Base-by-base conservation (phyloP, 2,797 vertebrate species). In the Lutjanus argentimaculatus region DNA sequence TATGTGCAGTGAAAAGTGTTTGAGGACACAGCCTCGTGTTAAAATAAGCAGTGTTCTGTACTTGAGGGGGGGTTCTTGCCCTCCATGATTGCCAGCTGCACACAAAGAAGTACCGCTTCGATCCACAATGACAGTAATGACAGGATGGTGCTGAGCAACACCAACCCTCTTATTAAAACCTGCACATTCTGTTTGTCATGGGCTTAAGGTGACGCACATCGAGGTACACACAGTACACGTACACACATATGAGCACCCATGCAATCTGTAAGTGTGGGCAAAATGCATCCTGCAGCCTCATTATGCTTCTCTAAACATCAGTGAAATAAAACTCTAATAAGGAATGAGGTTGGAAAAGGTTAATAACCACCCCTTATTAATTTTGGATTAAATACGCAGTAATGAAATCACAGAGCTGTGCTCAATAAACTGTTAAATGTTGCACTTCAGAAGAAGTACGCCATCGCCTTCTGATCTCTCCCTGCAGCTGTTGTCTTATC, bases 341-440 rank as follows among this genome's bases (percentile, higher is more conserved):
- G 77, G 82, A 90, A 85, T 5, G 53, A 68, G 89, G 85, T 88
- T 89, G 83, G 77, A 92, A 93, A 94, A 95, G 93, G 93, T 94
- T 94, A 95, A 94, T 94, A 92, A 91, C 83, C 86, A 88, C 36
- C 82, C 30, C 88, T 84, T 91, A 91, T 92, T 95, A 91, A 92
- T 93, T 93, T 91, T 86, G 88, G 92, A 95, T 94, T 94, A 92
- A 92, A 93, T 89, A 82, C 2, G 16, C 80, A 69, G 82, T 92
- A 89, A 93, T 93, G 83, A 94, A 93, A 92, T 91, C 81, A 86
- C 83, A 68, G 87, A 86, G 81, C 88, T 77, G 84, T 84, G 86
- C 89, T 93, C 85, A 87, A 89, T 94, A 93, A 89, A 91, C 87
- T 91, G 86, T 84, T 87, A 82, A 89, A 86, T 84, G 78, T 68